Evolutionary conservation across 2,797 vertebrate genomes (phyloP).

Genomic region (Echiichthys vipera): DNA sequence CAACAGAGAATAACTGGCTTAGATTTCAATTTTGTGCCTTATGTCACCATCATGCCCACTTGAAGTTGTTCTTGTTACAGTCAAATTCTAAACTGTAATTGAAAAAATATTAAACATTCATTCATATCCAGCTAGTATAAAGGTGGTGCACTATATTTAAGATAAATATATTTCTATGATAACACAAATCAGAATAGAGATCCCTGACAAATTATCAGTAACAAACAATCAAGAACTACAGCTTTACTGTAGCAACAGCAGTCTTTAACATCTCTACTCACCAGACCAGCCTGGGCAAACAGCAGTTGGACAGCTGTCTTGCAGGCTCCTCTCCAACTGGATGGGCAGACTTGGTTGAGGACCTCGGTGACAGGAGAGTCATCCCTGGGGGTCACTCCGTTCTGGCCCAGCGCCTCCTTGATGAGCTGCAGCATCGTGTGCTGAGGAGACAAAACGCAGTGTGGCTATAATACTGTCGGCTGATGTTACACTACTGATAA

Average conservation of each 20-base stretch:
- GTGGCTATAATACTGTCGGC: conserved; percentile 7
- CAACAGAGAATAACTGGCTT: too few species aligned
- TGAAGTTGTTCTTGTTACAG: background rate
- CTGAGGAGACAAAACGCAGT: conserved; percentile 74
- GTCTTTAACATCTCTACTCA: conserved; percentile 80
- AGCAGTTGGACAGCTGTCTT: conserved; percentile 98
- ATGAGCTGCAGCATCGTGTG: conserved; percentile 96
- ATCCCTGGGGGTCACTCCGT: conserved; percentile 90
- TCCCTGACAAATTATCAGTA: background rate
- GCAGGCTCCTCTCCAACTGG: conserved; percentile 97
- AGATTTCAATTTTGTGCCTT: too few species aligned
- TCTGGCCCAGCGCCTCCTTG: conserved; percentile 94
- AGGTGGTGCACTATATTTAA: background rate
- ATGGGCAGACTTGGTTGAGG: conserved; percentile 98
- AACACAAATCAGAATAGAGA: background rate
- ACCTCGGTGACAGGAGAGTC: conserved; percentile 95
- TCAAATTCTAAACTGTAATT: background rate
- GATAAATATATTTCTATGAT: background rate
- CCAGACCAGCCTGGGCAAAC: conserved; percentile 98
- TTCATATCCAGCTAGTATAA: background rate
- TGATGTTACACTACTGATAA: conserved; percentile 19
- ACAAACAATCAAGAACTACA: background rate
- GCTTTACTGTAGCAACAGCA: background rate
- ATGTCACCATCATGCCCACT: too few species aligned
- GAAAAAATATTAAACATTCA: too few species aligned